phyloP scores from a whole-genome alignment of 2,888 invertebrate genomes.

The Lasioglossum morio region DNA sequence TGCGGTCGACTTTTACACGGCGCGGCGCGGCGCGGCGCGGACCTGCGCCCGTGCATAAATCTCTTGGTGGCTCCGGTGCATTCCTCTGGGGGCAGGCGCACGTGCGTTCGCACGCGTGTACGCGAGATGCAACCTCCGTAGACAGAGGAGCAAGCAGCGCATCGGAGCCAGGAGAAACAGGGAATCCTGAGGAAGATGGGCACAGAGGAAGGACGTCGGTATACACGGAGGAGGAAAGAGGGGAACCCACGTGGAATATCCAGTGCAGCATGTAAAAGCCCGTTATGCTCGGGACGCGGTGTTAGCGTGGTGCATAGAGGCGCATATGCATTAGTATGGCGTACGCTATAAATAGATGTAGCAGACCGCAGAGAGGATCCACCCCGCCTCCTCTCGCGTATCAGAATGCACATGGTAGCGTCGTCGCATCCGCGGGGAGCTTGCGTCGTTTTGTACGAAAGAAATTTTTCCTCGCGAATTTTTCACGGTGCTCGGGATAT shows the following conservation, averaged over 20 bases:
- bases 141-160: slow-evolving; percentile 10
- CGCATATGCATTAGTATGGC: slow-evolving; percentile 67
- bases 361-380: slow-evolving; percentile 72
- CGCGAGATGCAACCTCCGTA: slow-evolving; percentile 40
- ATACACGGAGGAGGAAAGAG: neutral
- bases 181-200: slow-evolving; percentile 24
- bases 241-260: slow-evolving; percentile 61
- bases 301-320: slow-evolving; percentile 57
- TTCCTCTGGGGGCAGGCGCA: slow-evolving; percentile 50
- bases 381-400: slow-evolving; percentile 52
- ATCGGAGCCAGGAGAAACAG: slow-evolving; percentile 30
- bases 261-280: slow-evolving; percentile 73
- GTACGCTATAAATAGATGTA: slow-evolving; percentile 75
- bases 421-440: slow-evolving; percentile 28
- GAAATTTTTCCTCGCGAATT: neutral
- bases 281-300: slow-evolving; percentile 70
- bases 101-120: slow-evolving; percentile 65
- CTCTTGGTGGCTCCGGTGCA: slow-evolving; percentile 31
- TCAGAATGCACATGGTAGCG: slow-evolving; percentile 48
- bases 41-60: slow-evolving; percentile 42
- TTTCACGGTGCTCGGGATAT: neutral
- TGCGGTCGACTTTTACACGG: slow-evolving; percentile 43
- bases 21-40: neutral
- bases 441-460: slow-evolving; percentile 22
- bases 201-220: neutral